Evolutionary conservation across 2,113 vertebrate species (phyloP), one percentile per base, ranked within the genome.

Genomic region (Bubo blakistoni): DNA sequence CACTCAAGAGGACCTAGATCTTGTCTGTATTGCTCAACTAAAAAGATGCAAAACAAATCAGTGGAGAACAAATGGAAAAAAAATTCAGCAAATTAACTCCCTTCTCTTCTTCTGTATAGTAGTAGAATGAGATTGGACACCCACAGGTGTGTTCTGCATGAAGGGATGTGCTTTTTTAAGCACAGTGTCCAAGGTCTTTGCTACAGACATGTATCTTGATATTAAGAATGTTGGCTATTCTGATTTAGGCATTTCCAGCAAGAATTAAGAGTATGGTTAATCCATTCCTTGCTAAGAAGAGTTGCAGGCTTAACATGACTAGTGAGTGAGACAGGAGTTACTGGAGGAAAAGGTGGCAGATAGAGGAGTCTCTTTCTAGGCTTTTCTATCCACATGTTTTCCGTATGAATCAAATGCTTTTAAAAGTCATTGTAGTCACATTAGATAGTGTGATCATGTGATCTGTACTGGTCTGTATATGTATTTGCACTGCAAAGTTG

Each of bases 21-120:
- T 91, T 76, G 47, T 3, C 74, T 83, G 18, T 65, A 17, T 77
- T 42, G 22, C 16, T 94, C 79, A 57, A 57, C 40, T 79, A 6
- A 86, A 67, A 85, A 58, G 47, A n/a, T 85, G 57, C 32, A 78
- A 32, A 96, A 24, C 29, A 63, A 40, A 72, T 59, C 11, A 51
- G 25, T 58, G 52, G 61, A 94, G 57, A 86, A 27, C 29, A 90
- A 90, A 89, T 40, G 27, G 44, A 11, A 81, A 72, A 72, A 65
- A 65, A 84, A 22, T 2, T 32, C 32, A 63, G 42, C 44, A 16
- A 17, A 32, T 77, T 57, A 67, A 71, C 32, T 86, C 22, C 5
- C 26, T 49, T 7, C 2, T 55, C 16, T 3, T 58, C 47, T 67
- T 90, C 72, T 32, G 0, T 1, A 2, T 7, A 20, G 46, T 6